Evolutionary conservation across 2,797 vertebrate species (phyloP).

Genomic region (Epinephelus awoara): DNA sequence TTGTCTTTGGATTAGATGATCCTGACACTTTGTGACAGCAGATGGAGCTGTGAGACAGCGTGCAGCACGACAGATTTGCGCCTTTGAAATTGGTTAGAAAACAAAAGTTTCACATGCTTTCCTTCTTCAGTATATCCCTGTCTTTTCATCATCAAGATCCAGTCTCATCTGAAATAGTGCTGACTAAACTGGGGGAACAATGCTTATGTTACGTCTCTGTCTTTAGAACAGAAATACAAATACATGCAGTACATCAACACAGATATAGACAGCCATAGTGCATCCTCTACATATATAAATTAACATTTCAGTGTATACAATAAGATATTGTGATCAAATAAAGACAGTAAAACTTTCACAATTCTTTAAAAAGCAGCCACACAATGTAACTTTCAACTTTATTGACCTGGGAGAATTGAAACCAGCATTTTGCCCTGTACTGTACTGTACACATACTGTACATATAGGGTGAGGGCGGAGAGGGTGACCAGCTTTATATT

Average conservation of each 20-base stretch:
- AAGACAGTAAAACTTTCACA: no score
- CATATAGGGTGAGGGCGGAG: no score
- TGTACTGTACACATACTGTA: not conserved
- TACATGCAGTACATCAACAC: not conserved
- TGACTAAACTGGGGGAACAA: not conserved
- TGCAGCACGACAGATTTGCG: not conserved
- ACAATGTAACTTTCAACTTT: not conserved
- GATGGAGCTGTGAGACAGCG: constrained; percentile 46
- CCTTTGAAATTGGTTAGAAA: not conserved
- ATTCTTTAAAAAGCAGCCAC: not conserved
- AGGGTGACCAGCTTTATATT: no score
- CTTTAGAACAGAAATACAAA: not conserved
- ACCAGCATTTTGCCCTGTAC: not conserved
- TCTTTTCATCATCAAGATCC: not conserved
- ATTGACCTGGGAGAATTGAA: not conserved
- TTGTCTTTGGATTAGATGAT: not conserved
- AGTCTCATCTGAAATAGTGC: not conserved
- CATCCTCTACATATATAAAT: not conserved
- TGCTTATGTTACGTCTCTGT: not conserved
- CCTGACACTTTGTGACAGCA: constrained; percentile 29
- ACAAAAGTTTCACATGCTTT: constrained; percentile 3
- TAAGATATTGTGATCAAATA: not conserved
- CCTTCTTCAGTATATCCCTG: not conserved
- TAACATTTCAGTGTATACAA: not conserved
- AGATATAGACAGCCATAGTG: not conserved